Evolutionary conservation across 2,888 invertebrate genomes (phyloP).

Genomic region (Antheraea assamensis): DNA sequence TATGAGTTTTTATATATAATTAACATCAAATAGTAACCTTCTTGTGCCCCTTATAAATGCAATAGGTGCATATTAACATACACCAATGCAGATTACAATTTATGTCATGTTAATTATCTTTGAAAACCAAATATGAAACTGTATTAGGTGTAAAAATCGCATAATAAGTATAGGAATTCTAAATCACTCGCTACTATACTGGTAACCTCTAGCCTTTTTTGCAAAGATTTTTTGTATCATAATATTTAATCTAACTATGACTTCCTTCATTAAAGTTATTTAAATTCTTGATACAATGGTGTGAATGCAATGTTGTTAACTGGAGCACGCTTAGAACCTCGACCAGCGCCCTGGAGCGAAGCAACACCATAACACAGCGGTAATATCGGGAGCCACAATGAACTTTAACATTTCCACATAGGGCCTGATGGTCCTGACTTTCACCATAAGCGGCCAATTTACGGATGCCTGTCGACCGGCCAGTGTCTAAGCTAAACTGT

Average conservation of each 20-base stretch:
- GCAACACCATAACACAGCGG: conserved; percentile 65
- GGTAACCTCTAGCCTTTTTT: conserved; percentile 11
- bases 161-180: conserved; percentile 28
- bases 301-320: conserved; percentile 39
- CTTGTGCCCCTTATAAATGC: not conserved
- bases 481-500: conserved; percentile 77
- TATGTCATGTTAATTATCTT: conserved; percentile 22
- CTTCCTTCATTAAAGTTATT: conserved; percentile 32
- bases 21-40: conserved; percentile 9
- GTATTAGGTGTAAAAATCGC: conserved; percentile 28
- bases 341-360: conserved; percentile 64
- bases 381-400: conserved; percentile 71
- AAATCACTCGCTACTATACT: conserved; percentile 29
- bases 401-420: conserved; percentile 77
- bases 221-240: conserved; percentile 24
- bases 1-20: conserved; percentile 3
- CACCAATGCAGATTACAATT: conserved; percentile 7
- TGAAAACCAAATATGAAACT: conserved; percentile 18
- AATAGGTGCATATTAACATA: conserved; percentile 2
- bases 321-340: conserved; percentile 42
- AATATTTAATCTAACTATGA: conserved; percentile 25
- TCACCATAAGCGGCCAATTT: conserved; percentile 80
- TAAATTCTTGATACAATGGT: conserved; percentile 23
- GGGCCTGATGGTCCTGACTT: conserved; percentile 67
- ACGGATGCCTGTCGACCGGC: conserved; percentile 71